phyloP scores from a whole-genome alignment of 2,113 vertebrate genomes.

The Amia ocellicauda region DNA sequence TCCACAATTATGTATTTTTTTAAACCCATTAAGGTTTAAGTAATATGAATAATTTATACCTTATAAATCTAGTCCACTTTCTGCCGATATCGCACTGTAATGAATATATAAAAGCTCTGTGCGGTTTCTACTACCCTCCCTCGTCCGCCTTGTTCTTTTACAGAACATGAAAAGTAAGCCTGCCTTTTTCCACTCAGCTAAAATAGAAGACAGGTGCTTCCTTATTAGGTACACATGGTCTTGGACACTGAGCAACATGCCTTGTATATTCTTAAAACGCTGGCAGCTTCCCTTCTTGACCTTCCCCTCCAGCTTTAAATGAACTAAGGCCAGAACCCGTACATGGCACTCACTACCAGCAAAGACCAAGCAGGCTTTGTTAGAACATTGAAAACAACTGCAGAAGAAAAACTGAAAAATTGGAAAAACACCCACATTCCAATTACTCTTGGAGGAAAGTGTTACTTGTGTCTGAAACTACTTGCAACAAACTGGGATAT shows the following conservation, averaged over 20 bases:
- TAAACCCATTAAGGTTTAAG: no score
- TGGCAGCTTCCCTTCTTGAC: constrained; percentile 50
- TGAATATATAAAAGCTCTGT: neutral
- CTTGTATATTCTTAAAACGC: constrained; percentile 43
- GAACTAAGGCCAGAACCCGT: neutral
- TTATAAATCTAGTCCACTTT: no score
- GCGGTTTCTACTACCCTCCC: constrained; percentile 2
- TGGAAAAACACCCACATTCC: no score
- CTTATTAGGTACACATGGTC: constrained; percentile 57
- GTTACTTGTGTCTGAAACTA: no score
- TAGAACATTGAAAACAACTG: no score
- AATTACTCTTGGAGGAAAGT: no score
- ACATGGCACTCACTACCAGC: no score
- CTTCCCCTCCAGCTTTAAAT: constrained; percentile 34
- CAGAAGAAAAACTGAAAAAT: constrained; percentile 13
- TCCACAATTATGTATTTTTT: no score
- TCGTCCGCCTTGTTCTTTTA: constrained; percentile 18
- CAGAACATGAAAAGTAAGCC: constrained; percentile 27
- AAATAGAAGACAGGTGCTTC: constrained; percentile 42
- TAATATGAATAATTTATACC: no score
- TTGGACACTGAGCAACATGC: constrained; percentile 27
- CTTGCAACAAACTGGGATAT: no score
- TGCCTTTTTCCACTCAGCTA: constrained; percentile 27
- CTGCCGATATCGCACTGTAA: no score
- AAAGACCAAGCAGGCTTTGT: no score